These are phyloP conservation scores for Mus musculus DNA, from an alignment of 2,113 vertebrate species.

Conservation along the genomic window GRCm39 chr9:46188501-46189000, in stretches of 20 bases:
- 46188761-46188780: neutral
- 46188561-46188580: neutral
- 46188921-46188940: neutral
- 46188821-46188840: neutral
- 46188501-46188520: neutral
- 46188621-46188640: neutral
- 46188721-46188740: conserved; percentile 18
- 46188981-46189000: conserved; percentile 92
- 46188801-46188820: neutral
- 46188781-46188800: neutral
- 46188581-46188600: neutral
- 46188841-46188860: neutral
- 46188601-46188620: conserved; percentile 7
- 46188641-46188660: conserved; percentile 7
- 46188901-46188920: neutral
- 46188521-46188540: neutral
- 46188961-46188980: conserved; percentile 92
- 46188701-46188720: neutral
- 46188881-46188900: neutral
- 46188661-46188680: neutral
- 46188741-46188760: neutral
- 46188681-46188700: neutral
- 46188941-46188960: conserved; percentile 96
- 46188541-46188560: neutral
- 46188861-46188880: neutral